Conservation (phyloP, 1,140 invertebrate genomes). For the Heterodera carotae region DNA sequence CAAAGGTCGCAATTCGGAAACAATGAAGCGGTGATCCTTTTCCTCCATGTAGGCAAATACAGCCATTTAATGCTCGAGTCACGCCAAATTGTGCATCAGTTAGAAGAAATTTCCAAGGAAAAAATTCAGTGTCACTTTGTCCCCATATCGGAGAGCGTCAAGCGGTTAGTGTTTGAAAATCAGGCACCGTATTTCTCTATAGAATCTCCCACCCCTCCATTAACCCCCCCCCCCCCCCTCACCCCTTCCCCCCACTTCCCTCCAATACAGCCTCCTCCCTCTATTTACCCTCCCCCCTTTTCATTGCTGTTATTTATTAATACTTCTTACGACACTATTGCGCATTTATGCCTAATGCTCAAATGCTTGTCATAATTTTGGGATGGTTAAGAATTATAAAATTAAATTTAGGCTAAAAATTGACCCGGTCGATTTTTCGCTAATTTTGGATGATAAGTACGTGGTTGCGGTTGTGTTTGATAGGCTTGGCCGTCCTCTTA, state of each 20-base stretch:
- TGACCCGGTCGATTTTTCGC: not conserved
- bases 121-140: not conserved
- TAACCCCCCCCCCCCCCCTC: too few species aligned
- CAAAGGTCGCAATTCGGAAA: not conserved
- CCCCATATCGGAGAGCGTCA: not conserved
- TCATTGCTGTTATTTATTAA: too few species aligned
- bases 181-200: not conserved
- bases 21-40: not conserved
- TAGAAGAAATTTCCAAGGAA: not conserved
- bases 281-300: too few species aligned
- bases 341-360: too few species aligned
- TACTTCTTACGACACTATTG: too few species aligned
- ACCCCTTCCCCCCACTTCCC: too few species aligned
- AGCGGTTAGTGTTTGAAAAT: not conserved
- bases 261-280: too few species aligned
- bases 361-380: too few species aligned
- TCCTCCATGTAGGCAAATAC: not conserved
- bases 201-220: too few species aligned
- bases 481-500: not conserved
- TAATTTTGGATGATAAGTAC: not conserved
- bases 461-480: not conserved
- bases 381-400: too few species aligned
- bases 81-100: not conserved
- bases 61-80: not conserved
- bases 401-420: not conserved